phyloP scores from a whole-genome alignment of 2,888 invertebrate species.

The Noctuana brunneofusca region DNA sequence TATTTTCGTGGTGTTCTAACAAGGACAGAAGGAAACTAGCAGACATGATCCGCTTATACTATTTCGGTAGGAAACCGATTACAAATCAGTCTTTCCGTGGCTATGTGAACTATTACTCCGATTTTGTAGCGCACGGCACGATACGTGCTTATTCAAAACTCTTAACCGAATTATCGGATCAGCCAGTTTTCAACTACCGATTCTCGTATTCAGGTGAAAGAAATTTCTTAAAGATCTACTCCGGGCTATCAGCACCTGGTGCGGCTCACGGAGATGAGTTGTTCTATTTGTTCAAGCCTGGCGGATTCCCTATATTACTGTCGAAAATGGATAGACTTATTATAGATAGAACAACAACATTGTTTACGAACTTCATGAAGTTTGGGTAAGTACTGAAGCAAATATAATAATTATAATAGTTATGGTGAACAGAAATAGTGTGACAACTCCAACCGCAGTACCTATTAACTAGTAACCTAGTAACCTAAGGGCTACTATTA shows the following conservation, averaged over 20 bases:
- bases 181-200: slow-evolving; percentile 65
- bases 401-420: not conserved
- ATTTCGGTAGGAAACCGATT: slow-evolving; percentile 56
- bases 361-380: slow-evolving; percentile 73
- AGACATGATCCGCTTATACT: slow-evolving; percentile 56
- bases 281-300: slow-evolving; percentile 72
- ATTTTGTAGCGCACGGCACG: slow-evolving; percentile 63
- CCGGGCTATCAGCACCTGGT: slow-evolving; percentile 50
- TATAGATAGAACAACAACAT: slow-evolving; percentile 61
- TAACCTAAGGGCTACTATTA: too few relatives aligned
- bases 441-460: too few relatives aligned
- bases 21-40: slow-evolving; percentile 55
- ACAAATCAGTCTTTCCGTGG: slow-evolving; percentile 47
- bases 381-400: slow-evolving; percentile 50
- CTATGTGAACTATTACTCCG: slow-evolving; percentile 61
- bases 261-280: slow-evolving; percentile 70
- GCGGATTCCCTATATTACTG: slow-evolving; percentile 52
- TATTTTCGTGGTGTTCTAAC: slow-evolving; percentile 64
- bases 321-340: slow-evolving; percentile 53
- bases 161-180: slow-evolving; percentile 52
- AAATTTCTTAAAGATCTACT: slow-evolving; percentile 60
- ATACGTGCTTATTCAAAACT: slow-evolving; percentile 58
- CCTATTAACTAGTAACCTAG: too few relatives aligned
- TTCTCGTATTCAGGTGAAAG: slow-evolving; percentile 67
- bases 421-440: too few relatives aligned